phyloP scores from a whole-genome alignment of 2,797 vertebrate species.

The Chaetodon trifasciatus region DNA sequence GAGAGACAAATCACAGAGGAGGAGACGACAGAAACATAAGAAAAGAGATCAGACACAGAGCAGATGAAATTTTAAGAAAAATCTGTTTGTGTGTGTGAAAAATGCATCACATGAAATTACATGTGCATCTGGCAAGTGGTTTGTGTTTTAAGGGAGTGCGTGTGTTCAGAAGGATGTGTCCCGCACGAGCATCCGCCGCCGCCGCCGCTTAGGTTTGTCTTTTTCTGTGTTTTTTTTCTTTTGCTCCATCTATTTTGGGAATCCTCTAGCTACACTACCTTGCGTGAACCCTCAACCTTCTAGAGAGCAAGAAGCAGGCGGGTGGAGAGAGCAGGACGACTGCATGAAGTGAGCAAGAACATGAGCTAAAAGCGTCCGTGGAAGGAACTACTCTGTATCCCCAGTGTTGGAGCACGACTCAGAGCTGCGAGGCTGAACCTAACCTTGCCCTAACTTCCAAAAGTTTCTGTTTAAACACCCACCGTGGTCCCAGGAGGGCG shows the following conservation, averaged over 20 bases:
- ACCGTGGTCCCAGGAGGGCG: slow-evolving; percentile 21
- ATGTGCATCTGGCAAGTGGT: background rate
- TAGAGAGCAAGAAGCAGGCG: slow-evolving; percentile 52
- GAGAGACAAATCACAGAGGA: slow-evolving; percentile 21
- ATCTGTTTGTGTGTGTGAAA: background rate
- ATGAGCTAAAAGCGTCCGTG: slow-evolving; percentile 64
- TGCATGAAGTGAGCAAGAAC: slow-evolving; percentile 36
- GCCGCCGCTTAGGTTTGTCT: background rate
- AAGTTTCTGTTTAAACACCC: slow-evolving; percentile 50
- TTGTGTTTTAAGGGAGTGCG: background rate
- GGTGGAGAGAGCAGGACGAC: slow-evolving; percentile 38
- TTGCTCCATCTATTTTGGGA: slow-evolving; percentile 66
- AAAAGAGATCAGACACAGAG: slow-evolving; percentile 8
- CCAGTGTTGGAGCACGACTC: slow-evolving; percentile 33
- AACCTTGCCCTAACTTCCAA: slow-evolving; percentile 38
- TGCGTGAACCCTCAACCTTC: slow-evolving; percentile 50
- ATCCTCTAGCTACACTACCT: slow-evolving; percentile 41
- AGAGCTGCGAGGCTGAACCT: slow-evolving; percentile 28
- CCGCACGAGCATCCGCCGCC: slow-evolving; percentile 1
- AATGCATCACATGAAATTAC: slow-evolving; percentile 13
- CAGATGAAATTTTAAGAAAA: background rate
- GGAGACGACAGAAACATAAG: slow-evolving; percentile 1
- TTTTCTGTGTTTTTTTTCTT: background rate
- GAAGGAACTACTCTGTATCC: slow-evolving; percentile 40
- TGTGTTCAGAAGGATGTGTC: slow-evolving; percentile 12